phyloP scores from a whole-genome alignment of 2,113 vertebrate species.

The Clarias magur region DNA sequence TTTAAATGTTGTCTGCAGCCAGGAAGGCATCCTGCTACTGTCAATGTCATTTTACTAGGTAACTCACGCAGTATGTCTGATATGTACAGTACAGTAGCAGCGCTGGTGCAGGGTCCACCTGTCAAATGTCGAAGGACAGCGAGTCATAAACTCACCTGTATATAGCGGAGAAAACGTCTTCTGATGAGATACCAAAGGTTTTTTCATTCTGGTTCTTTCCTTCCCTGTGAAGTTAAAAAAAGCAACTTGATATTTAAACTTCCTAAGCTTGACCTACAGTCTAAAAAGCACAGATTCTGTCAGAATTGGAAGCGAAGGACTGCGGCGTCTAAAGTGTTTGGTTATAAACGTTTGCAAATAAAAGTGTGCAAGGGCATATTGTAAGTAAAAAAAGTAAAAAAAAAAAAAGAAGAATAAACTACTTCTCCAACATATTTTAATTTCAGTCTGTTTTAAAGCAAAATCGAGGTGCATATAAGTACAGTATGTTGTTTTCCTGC shows the following conservation, averaged over 20 bases:
- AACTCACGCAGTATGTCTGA: not conserved
- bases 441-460: too few species aligned
- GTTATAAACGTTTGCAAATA: not conserved
- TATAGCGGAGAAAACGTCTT: slow-evolving; percentile 68
- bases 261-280: not conserved
- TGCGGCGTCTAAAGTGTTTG: not conserved
- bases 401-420: not conserved
- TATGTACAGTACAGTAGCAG: not conserved
- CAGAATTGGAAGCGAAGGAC: not conserved
- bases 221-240: slow-evolving; percentile 60
- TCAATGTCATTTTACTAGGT: not conserved
- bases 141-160: slow-evolving; percentile 66
- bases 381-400: not conserved
- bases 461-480: too few species aligned
- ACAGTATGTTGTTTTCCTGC: too few species aligned
- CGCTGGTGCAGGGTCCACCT: not conserved
- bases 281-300: not conserved
- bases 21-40: not conserved
- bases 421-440: not conserved
- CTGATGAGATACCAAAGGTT: slow-evolving; percentile 67
- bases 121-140: not conserved
- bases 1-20: not conserved
- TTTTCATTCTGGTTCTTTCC: slow-evolving; percentile 77
- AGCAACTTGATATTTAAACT: not conserved
- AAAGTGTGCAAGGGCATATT: not conserved